Base-by-base conservation (phyloP, 2,113 vertebrate species). In the Oncorhynchus clarkii region DNA sequence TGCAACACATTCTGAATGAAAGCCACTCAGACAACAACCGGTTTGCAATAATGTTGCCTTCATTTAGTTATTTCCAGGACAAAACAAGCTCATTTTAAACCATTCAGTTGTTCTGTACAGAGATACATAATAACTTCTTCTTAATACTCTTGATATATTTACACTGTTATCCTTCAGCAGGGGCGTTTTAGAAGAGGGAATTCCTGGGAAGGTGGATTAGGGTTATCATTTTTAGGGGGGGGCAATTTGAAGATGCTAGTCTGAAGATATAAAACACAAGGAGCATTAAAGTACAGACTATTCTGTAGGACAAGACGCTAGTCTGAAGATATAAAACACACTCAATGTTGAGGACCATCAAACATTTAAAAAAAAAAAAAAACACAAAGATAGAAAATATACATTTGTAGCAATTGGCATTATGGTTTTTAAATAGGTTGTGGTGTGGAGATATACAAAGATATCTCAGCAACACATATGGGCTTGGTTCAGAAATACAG, bases 61-160 rank as follows among this genome's bases (percentile, higher is more conserved):
- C 88, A 92, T 94, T 93, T 87, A 82, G 79, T 90, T 88, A 86
- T 81, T 86, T 86, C 81, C 79, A 85, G 77, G 70, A 74, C 62
- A 31, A 70, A 75, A 49, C 7, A 68, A 66, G 39, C 65, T 89
- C 86, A 85, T 89, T 85, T 88, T 86, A 72, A 88, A 82, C 88
- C 86, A 78, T 76, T 14, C 74, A 79, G 67, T 81, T 86, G 26
- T 82, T 86, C 87, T 93, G 81, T 91, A 92, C 87, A 93, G 81
- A 90, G 62, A n/a, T 18, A 31, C 24, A 65, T 26, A 65, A 65
- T 85, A 88, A 88, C 67, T 85, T 87, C 85, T 82, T 89, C 49
- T 88, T 86, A 92, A 89, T 88, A 92, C 91, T 88, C 91, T 89
- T 81, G 84, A 92, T 86, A 91, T 91, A 92, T 86, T 89, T 90